Evolutionary conservation across 2,113 vertebrate species (phyloP), one percentile per base, ranked within the genome.

Genomic region (Lamprotornis superbus): DNA sequence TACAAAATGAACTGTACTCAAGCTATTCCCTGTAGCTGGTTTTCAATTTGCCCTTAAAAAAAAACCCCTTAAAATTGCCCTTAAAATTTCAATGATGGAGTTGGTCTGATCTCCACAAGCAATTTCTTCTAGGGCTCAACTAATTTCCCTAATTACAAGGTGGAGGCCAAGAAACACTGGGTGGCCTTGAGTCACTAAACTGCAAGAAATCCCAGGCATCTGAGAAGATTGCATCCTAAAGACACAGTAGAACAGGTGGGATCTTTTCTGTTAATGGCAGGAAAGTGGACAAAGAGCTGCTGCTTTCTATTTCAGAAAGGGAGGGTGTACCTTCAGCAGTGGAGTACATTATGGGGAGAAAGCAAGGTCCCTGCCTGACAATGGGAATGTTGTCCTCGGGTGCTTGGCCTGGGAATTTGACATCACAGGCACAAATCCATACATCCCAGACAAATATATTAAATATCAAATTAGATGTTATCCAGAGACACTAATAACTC

Each of bases 341-440:
- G 12, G n/a, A 24, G 11, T 12, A 65, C 1, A 0, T 19, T 3
- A 33, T 0, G 2, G 12, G 17, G 9, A 80, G 59, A 75, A 59
- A 61, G 11, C n/a, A 57, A 86, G 12, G 13, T 42, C 12, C 40
- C 15, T 73, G 53, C 22, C 46, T 3, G 3, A 9, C 25, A 15
- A 13, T 16, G 57, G 61, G 25, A 85, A 44, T n/a, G 10, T 25
- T 67, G 14, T 50, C 57, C 61, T 59, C 15, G 6, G 33, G 6
- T 71, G n/a, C 47, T 67, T 50, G 42, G 33, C 28, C 40, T 39
- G n/a, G 42, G 22, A 59, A 70, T 53, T 75, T 2, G 7, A 20
- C 42, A 67, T 57, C 47, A 57, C 6, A 78, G 56, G 39, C 42
- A 83, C 47, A 71, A 56, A 70, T 52, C 12, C 42, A 13, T 52